These are phyloP conservation scores for Mustelus asterias DNA, from an alignment of 2,113 vertebrate genomes.

Conservation along the genomic window DNA sequence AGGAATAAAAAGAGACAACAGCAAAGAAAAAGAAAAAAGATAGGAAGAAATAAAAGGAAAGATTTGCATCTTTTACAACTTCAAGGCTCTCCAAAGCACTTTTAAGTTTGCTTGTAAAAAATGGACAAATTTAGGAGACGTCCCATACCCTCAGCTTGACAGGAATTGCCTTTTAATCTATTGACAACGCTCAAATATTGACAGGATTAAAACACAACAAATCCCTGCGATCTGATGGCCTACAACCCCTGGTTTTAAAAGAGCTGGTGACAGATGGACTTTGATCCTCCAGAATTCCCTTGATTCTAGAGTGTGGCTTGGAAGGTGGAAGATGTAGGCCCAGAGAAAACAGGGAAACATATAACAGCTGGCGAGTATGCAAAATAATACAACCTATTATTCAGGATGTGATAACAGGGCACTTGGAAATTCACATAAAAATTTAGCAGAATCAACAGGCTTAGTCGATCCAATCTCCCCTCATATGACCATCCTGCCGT, in stretches of 20 bases:
- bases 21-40: not conserved
- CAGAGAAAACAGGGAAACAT: too few species aligned
- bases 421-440: not conserved
- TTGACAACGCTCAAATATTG: too few species aligned
- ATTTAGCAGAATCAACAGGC: not conserved
- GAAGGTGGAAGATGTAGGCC: too few species aligned
- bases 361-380: too few species aligned
- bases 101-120: not conserved
- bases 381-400: not conserved
- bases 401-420: not conserved
- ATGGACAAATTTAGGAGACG: not conserved
- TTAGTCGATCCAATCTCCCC: too few species aligned
- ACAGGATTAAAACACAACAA: too few species aligned
- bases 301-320: too few species aligned
- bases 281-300: too few species aligned
- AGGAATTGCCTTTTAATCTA: not conserved
- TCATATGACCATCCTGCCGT: too few species aligned
- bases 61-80: not conserved
- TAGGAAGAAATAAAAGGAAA: not conserved
- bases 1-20: not conserved
- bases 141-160: not conserved
- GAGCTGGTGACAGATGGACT: too few species aligned
- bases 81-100: not conserved
- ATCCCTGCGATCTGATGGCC: too few species aligned
- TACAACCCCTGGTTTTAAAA: too few species aligned